Base-by-base conservation (phyloP, 2,888 invertebrate species). In the Drosophila merina region DNA sequence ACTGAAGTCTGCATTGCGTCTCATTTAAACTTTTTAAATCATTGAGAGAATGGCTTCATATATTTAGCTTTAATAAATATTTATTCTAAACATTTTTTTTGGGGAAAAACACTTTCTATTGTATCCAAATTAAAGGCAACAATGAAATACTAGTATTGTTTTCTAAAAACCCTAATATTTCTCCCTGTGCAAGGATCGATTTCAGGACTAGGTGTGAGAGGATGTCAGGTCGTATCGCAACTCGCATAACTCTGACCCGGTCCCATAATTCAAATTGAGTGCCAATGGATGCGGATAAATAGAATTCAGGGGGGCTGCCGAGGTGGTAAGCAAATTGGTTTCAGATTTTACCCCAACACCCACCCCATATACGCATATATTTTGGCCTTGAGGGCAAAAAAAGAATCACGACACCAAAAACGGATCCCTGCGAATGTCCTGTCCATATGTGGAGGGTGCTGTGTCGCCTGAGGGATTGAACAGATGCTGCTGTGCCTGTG, bases 301-400 rank as follows among this genome's bases (percentile, higher is more conserved):
- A 30, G 54, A 31, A 30, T 10, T 40, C 26, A 14, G n/a, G 26
- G 25, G n/a, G 40, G 9, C 0, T 48, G 59, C 57, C 63, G 36
- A 48, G 64, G 64, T 52, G 79, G 77, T 70, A 77, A 77, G 76
- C 77, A 81, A 81, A 81, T 81, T 81, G 85, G 82, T 85, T 85
- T 85, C 77, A 70, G 77, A 81, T 85, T 81, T 36, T 74, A 79
- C 79, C 14, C 14, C 14, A 0, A 14, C 14, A 14, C 14, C 6
- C 42, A 4, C 9, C 68, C 67, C 62, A 40, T 1, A 14, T 14
- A 14, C 40, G 33, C 55, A 68, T 59, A 68, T 58, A 54, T 44
- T 26, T 52, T 49, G 8, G 42, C 57, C 51, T n/a, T 9, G 30
- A 62, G 60, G 25, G 25, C 10, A 20, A 25, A 25, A 48, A 67